These are phyloP conservation scores for Gracilinanus agilis DNA, from an alignment of 2,113 vertebrate genomes.

Conservation along the genomic window DNA sequence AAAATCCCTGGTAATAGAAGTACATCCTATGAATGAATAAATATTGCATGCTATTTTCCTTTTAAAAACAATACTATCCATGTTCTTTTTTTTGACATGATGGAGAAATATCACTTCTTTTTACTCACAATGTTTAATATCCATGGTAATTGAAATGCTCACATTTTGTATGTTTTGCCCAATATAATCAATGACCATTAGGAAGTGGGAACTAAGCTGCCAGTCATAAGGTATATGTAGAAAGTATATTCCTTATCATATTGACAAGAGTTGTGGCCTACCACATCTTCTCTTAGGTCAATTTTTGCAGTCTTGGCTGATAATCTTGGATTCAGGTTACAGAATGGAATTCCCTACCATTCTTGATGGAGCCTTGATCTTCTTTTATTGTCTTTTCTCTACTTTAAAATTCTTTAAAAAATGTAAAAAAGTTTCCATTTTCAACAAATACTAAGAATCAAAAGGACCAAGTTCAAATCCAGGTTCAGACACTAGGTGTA, in stretches of 20 bases:
- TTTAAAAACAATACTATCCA: background rate
- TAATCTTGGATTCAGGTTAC: constrained; percentile 22
- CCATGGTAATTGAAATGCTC: background rate
- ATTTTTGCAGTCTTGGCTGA: background rate
- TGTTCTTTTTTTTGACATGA: background rate
- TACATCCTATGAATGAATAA: background rate
- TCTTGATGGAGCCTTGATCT: background rate
- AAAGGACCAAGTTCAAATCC: background rate
- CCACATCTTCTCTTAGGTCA: background rate
- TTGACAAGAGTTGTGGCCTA: constrained; percentile 15
- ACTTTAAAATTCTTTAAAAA: background rate
- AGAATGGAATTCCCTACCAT: background rate
- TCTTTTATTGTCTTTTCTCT: background rate
- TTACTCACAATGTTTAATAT: background rate
- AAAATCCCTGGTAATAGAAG: background rate
- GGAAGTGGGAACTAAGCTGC: constrained; percentile 8
- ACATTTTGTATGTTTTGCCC: background rate
- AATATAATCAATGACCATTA: constrained; percentile 12
- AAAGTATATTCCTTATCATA: background rate
- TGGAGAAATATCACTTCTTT: constrained; percentile 19
- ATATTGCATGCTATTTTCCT: background rate
- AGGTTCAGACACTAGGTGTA: background rate
- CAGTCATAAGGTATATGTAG: background rate
- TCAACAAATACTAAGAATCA: background rate
- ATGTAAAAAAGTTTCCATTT: too few species aligned